A percentile compares a stretch with the other conserved stretches of the same genome.
phyloP scores from a whole-genome alignment of 2,113 vertebrate species.

The Amia ocellicauda region DNA sequence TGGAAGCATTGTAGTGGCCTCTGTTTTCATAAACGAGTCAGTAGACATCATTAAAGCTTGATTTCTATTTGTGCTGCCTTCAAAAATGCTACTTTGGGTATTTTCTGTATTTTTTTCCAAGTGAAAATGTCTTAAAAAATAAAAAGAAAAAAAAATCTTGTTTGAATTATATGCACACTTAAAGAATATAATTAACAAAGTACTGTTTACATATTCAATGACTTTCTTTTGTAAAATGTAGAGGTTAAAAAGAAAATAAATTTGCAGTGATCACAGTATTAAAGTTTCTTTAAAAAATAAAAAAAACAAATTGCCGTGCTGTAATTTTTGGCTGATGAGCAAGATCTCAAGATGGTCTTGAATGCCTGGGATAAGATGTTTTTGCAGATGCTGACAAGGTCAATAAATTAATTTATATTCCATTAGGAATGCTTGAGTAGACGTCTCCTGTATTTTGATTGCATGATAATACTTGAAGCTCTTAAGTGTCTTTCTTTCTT shows the following conservation, averaged over 20 bases:
- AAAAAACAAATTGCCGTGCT: slow-evolving; percentile 35
- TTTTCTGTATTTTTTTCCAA: slow-evolving; percentile 29
- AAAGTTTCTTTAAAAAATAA: slow-evolving; percentile 68
- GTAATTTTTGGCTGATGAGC: slow-evolving; percentile 28
- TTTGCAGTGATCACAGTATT: slow-evolving; percentile 70
- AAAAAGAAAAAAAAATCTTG: too few species aligned
- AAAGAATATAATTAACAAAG: slow-evolving; percentile 38
- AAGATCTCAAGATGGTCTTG: neutral
- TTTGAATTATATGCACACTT: slow-evolving; percentile 43
- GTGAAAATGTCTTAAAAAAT: slow-evolving; percentile 24
- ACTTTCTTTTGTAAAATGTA: slow-evolving; percentile 68
- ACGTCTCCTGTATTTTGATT: neutral
- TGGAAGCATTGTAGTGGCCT: slow-evolving; percentile 6
- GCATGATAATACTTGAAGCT: too few species aligned
- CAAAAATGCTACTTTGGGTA: slow-evolving; percentile 26
- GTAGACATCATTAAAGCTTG: neutral
- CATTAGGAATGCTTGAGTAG: slow-evolving; percentile 17
- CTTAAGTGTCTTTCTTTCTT: too few species aligned
- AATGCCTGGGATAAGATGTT: slow-evolving; percentile 22
- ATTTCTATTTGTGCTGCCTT: slow-evolving; percentile 8
- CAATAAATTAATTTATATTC: slow-evolving; percentile 37
- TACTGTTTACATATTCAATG: slow-evolving; percentile 64
- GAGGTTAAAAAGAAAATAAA: slow-evolving; percentile 56
- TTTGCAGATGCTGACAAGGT: slow-evolving; percentile 26
- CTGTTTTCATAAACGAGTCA: neutral